These are phyloP conservation scores for Zapus hudsonius DNA, from an alignment of 2,113 vertebrate genomes.

Conservation along the genomic window DNA sequence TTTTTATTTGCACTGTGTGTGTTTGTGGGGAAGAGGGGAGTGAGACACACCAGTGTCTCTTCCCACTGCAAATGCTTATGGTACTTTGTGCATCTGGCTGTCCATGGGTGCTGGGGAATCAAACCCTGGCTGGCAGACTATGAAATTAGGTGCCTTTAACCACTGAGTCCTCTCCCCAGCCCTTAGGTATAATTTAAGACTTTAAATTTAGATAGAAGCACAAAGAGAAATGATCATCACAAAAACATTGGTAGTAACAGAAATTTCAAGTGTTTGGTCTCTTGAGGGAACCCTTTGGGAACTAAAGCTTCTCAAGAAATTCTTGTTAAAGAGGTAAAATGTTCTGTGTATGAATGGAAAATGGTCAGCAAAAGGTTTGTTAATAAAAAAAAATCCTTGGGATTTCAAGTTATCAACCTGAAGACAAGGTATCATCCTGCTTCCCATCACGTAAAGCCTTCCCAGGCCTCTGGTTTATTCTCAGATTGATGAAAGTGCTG, in stretches of 20 bases:
- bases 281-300: background rate
- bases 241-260: background rate
- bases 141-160: too few relatives aligned
- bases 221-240: background rate
- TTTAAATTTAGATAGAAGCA: background rate
- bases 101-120: too few relatives aligned
- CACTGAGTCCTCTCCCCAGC: too few relatives aligned
- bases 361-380: background rate
- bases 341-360: background rate
- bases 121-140: too few relatives aligned
- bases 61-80: too few relatives aligned
- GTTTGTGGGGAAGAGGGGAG: background rate
- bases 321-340: conserved; percentile 15
- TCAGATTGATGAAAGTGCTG: background rate
- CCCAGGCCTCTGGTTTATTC: background rate
- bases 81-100: too few relatives aligned
- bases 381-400: conserved; percentile 16
- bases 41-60: too few relatives aligned
- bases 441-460: background rate
- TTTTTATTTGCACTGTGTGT: too few relatives aligned
- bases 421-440: background rate
- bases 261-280: background rate
- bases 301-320: conserved; percentile 18
- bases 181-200: too few relatives aligned
- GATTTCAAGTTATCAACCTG: background rate